Evolutionary conservation across 2,888 invertebrate species (phyloP).

Genomic region (Amphipyra tragopoginis): DNA sequence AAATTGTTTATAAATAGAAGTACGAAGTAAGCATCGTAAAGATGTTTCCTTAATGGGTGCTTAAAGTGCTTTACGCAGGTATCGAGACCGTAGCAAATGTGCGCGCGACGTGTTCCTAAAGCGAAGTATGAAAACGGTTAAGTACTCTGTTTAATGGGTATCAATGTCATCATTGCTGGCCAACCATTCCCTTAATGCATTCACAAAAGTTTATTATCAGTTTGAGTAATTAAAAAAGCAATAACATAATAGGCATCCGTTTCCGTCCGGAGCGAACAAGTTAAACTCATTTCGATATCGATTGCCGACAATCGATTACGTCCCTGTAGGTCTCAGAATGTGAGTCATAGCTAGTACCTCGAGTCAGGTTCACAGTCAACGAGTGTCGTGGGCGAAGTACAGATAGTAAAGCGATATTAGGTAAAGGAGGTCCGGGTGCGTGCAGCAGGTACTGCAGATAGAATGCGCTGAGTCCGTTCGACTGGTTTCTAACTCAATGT

Average conservation of each 20-base stretch:
- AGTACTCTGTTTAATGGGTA: conserved; percentile 47
- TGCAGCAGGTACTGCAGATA: conserved; percentile 70
- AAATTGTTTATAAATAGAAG: conserved; percentile 48
- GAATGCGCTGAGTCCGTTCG: conserved; percentile 80
- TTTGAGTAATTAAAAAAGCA: conserved; percentile 53
- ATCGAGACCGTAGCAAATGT: conserved; percentile 45
- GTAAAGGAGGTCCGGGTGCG: conserved; percentile 63
- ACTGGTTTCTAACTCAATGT: conserved; percentile 89
- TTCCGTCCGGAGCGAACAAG: conserved; percentile 46
- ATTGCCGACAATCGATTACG: conserved; percentile 43
- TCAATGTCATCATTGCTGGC: conserved; percentile 43
- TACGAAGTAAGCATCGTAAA: conserved; percentile 52
- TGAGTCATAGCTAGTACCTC: conserved; percentile 42
- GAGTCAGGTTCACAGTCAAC: conserved; percentile 38
- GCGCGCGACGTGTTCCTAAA: conserved; percentile 42
- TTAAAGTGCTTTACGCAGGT: conserved; percentile 54
- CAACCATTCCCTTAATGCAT: conserved; percentile 29
- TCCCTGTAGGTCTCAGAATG: conserved; percentile 41
- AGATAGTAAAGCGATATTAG: conserved; percentile 59
- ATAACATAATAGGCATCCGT: conserved; percentile 53
- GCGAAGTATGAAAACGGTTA: conserved; percentile 38
- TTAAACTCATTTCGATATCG: conserved; percentile 48
- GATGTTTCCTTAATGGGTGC: conserved; percentile 53
- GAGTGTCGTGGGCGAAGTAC: conserved; percentile 43
- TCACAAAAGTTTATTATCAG: conserved; percentile 48